Conservation (phyloP, 2,113 vertebrate species). For the Pelmatolapia mariae region DNA sequence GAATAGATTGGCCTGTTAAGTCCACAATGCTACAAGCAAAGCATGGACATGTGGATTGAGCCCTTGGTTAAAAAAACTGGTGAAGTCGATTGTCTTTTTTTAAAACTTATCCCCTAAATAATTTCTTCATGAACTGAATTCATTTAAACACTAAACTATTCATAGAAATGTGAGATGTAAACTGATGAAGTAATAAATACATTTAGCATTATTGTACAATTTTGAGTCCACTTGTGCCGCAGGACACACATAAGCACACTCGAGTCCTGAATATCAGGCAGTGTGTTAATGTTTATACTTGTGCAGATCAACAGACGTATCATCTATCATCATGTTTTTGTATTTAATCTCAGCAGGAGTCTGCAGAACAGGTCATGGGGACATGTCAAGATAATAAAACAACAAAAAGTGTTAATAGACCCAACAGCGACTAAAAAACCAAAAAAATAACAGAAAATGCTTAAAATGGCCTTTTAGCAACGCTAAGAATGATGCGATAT, state of each 20-base stretch:
- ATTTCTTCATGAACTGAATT: background rate
- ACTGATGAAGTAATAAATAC: background rate
- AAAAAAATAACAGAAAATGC: background rate
- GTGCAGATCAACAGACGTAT: background rate
- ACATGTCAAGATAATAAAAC: background rate
- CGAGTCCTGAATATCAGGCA: background rate
- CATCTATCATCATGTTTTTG: background rate
- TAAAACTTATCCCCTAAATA: background rate
- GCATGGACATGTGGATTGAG: background rate
- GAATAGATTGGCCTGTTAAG: background rate
- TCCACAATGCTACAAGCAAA: background rate
- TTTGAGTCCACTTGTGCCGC: background rate
- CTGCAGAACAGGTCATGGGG: background rate
- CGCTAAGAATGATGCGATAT: background rate
- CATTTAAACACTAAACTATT: background rate
- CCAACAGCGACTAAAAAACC: fast-evolving
- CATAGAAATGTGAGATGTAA: background rate
- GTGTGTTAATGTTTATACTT: background rate
- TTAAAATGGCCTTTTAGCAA: background rate
- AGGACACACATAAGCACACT: background rate
- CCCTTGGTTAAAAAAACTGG: background rate
- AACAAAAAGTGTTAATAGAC: background rate
- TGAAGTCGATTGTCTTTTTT: background rate
- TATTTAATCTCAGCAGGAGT: background rate
- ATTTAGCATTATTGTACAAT: background rate